Percentiles rank a stretch among this genome's conserved stretches.
These are phyloP conservation scores for Tachina grossa DNA, from an alignment of 2,888 invertebrate species.

Conservation along the genomic window DNA sequence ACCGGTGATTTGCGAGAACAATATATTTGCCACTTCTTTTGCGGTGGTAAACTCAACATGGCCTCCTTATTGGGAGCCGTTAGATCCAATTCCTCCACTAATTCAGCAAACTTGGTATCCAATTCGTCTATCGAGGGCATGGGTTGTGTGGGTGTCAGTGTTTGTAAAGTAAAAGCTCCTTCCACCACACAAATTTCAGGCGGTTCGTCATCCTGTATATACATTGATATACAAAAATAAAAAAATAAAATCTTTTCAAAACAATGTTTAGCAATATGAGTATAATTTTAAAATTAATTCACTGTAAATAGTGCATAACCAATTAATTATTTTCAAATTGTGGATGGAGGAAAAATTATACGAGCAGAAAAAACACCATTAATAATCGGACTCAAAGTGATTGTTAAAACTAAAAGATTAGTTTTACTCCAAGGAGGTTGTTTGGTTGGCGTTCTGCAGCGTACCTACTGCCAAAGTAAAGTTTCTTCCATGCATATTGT, in stretches of 20 bases:
- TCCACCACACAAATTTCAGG: conserved; percentile 98
- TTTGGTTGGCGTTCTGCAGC: conserved; percentile 24
- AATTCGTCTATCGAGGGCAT: conserved; percentile 97
- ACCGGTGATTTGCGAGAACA: conserved; percentile 91
- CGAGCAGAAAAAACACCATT: conserved; percentile 68
- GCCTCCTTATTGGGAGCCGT: conserved; percentile 97
- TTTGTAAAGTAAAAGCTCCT: conserved; percentile 93
- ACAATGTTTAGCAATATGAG: conserved; percentile 30
- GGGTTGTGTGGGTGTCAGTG: conserved; percentile 95
- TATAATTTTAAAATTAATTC: conserved; percentile 57
- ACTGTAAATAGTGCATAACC: conserved; percentile 76
- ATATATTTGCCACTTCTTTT: conserved; percentile 99
- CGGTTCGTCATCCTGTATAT: conserved; percentile 93
- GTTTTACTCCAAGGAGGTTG: conserved; percentile 36
- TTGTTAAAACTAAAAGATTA: conserved; percentile 53
- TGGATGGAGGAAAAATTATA: conserved; percentile 39
- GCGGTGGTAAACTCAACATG: conserved; percentile 95
- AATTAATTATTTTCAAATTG: conserved; percentile 72
- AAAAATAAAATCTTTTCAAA: conserved; percentile 28
- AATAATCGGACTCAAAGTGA: conserved; percentile 53
- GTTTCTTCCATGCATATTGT: conserved; percentile 24
- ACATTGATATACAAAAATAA: not conserved
- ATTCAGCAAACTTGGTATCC: conserved; percentile 96
- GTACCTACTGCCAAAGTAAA: conserved; percentile 1
- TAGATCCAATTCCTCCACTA: conserved; percentile 97